These are phyloP conservation scores for Calidris pygmaea DNA, from an alignment of 2,113 vertebrate species.

Conservation along the genomic window DNA sequence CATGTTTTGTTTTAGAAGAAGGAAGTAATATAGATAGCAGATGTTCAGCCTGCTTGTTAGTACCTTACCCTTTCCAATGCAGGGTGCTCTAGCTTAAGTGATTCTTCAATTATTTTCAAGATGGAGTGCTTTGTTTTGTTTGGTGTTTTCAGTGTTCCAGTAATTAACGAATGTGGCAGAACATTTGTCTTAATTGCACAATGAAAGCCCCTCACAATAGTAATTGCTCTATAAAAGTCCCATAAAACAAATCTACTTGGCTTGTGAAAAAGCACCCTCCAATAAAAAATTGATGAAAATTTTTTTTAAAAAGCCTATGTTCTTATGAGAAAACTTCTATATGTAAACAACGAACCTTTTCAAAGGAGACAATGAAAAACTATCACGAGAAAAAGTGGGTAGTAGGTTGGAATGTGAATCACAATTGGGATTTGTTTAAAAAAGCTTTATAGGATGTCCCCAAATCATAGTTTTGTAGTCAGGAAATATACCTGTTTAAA, in stretches of 20 bases:
- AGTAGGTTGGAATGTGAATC: neutral
- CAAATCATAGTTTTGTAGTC: neutral
- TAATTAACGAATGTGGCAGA: conserved; percentile 61
- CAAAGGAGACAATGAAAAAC: neutral
- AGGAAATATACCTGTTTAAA: neutral
- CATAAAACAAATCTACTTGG: neutral
- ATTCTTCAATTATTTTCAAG: conserved; percentile 52
- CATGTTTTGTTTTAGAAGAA: neutral
- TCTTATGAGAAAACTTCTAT: neutral
- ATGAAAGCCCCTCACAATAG: neutral
- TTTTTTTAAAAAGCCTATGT: accelerated
- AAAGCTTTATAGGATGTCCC: neutral
- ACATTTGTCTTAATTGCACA: conserved; percentile 53
- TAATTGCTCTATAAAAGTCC: neutral
- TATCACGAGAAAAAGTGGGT: neutral
- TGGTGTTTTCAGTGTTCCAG: conserved; percentile 45
- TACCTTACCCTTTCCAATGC: neutral
- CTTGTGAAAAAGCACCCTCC: neutral
- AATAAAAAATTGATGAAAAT: neutral
- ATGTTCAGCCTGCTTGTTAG: neutral
- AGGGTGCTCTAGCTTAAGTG: conserved; percentile 25
- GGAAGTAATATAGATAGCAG: neutral
- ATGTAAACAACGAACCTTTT: neutral
- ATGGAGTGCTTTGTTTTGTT: neutral
- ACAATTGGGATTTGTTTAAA: neutral